phyloP scores from a whole-genome alignment of 2,797 vertebrate genomes.

The Nasua narica region DNA sequence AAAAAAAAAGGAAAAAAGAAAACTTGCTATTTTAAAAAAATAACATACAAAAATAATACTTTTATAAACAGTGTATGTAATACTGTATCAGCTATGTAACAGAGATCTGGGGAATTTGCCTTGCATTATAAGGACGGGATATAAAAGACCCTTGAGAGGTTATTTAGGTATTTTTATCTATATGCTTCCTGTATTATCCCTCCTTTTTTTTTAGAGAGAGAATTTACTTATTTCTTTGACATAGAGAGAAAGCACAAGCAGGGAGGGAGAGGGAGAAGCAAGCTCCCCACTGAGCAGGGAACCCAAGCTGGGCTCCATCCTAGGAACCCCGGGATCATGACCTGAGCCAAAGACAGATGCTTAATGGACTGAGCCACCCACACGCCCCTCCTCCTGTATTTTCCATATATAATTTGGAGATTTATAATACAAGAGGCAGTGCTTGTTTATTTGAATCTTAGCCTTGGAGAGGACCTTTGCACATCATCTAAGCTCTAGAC shows the following conservation, averaged over 20 bases:
- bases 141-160: no score
- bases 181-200: neutral
- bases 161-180: neutral
- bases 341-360: no score
- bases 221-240: no score
- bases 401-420: neutral
- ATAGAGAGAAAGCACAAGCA: no score
- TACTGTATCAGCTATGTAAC: neutral
- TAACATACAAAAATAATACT: no score
- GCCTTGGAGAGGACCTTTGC: neutral
- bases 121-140: neutral
- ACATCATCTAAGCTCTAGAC: neutral
- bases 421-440: neutral
- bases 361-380: no score
- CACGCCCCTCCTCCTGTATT: neutral
- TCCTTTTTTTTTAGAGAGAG: neutral
- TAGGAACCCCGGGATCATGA: no score
- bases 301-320: no score
- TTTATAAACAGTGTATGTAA: neutral
- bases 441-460: neutral
- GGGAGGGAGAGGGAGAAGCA: no score
- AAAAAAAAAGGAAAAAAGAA: no score
- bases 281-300: no score
- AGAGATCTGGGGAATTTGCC: neutral
- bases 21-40: no score